These are phyloP conservation scores for Anguilla japonica DNA, from an alignment of 2,113 vertebrate genomes.

Conservation along the genomic window DNA sequence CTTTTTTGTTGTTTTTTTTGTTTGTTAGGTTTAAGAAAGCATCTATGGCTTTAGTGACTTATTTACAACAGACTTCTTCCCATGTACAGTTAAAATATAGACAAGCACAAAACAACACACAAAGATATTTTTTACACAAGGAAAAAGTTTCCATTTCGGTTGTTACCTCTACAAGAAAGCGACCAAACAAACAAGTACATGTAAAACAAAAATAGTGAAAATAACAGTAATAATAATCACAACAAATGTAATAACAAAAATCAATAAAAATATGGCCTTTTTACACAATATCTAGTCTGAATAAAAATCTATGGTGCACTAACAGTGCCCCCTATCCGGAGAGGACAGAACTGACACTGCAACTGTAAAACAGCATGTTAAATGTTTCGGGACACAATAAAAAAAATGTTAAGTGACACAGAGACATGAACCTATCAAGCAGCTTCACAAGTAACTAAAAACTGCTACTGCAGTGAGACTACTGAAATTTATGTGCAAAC, in stretches of 20 bases:
- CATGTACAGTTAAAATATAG: constrained; percentile 22
- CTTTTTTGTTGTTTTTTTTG: not conserved
- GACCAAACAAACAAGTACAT: constrained; percentile 6
- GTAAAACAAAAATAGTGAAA: constrained; percentile 15
- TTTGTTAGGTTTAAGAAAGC: constrained; percentile 21
- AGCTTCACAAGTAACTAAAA: not conserved
- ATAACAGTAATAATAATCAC: constrained; percentile 16
- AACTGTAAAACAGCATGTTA: not conserved
- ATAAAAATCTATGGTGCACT: not conserved
- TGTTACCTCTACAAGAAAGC: not conserved
- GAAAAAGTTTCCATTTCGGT: not conserved
- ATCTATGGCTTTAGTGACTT: constrained; percentile 21
- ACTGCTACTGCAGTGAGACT: not conserved
- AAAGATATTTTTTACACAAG: constrained; percentile 2
- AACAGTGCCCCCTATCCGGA: not conserved
- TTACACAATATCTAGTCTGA: not conserved
- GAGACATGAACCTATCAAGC: not conserved
- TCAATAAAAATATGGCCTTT: constrained; percentile 27
- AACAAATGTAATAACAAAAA: constrained; percentile 5
- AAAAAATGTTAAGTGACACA: not conserved
- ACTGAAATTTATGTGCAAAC: not conserved
- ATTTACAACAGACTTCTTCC: constrained; percentile 24
- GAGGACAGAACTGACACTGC: not conserved
- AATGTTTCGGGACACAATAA: not conserved
- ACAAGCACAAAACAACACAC: not conserved